Percentiles rank a stretch among this genome's conserved stretches.
Evolutionary conservation across 2,113 vertebrate species (phyloP).

Genomic region (Leucopsar rothschildi): DNA sequence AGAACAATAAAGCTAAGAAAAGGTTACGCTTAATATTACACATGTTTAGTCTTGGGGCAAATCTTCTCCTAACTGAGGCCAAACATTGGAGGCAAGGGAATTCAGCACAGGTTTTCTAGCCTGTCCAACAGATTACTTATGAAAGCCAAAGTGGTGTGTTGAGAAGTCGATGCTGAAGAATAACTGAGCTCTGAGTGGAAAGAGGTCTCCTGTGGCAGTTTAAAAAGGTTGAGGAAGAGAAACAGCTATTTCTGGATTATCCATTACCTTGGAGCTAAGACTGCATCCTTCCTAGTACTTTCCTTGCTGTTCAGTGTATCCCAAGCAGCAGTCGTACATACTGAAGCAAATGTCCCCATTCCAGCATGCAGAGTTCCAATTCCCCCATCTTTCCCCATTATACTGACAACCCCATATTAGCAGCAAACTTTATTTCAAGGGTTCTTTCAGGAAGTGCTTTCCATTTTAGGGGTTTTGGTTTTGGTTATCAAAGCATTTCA

Average conservation of each 20-base stretch:
- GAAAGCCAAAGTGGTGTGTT: conserved; percentile 51
- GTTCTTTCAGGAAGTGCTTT: conserved; percentile 27
- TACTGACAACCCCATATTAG: neutral
- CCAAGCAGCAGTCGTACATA: neutral
- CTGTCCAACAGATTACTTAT: conserved; percentile 48
- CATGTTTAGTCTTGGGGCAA: conserved; percentile 52
- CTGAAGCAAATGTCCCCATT: neutral
- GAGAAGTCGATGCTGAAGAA: conserved; percentile 52
- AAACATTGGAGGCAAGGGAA: conserved; percentile 12
- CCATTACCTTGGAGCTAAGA: conserved; percentile 37
- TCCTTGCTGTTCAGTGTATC: neutral
- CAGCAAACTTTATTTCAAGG: conserved; percentile 24
- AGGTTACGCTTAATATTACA: conserved; percentile 16
- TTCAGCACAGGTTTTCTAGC: conserved; percentile 34
- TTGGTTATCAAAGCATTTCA: conserved; percentile 63
- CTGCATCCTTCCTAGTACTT: conserved; percentile 6
- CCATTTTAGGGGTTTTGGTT: conserved; percentile 18
- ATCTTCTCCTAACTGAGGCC: neutral
- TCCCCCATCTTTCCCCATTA: neutral
- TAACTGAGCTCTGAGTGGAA: conserved; percentile 28
- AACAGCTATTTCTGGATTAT: conserved; percentile 62
- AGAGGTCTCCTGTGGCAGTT: conserved; percentile 51
- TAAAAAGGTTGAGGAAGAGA: conserved; percentile 43
- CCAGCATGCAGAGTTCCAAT: neutral
- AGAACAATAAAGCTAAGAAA: conserved; percentile 39